Evolutionary conservation across 2,797 vertebrate species (phyloP), one percentile per base, ranked within the genome.

Genomic region (Melanotaenia boesemani): DNA sequence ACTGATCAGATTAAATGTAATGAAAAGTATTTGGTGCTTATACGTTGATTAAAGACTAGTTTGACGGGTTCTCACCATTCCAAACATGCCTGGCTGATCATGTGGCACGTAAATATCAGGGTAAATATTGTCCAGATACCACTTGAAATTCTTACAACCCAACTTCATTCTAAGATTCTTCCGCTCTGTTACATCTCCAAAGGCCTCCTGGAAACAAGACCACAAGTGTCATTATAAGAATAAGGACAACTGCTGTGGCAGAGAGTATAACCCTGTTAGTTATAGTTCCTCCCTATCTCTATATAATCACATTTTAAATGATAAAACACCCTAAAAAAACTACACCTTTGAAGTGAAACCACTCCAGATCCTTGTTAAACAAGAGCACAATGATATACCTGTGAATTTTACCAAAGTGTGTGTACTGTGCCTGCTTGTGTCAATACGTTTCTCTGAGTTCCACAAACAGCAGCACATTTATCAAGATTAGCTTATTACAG

Each of bases 81-180:
- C 98, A 52, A 97, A 99, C 93, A 94, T 96, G 75, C 97, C 97
- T 0, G 95, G 94, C n/a, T 82, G 93, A 83, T 99, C 98, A 67
- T 97, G 94, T 0, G 98, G 98, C 66, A 99, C 87, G 0, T 95
- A 94, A 62, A 99, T 94, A 30, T 99, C 98, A 0, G 97, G 97
- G 72, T 96, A 99, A 66, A 99, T 68, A 0, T 97, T 98, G 12
- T 98, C 95, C 89, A 99, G 90, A 84, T 95, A 99, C 98, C 98
- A 99, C 81, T 76, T 95, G 91, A 99, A 99, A 89, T 91, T 91
- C 73, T 97, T 97, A 84, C 98, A 99, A 70, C 92, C 93, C 66
- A 99, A 94, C 74, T 91, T 95, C 70, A 94, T 82, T 78, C 95
- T 91, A 16, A 99, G 96, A 67, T 91, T 84, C 86, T 37, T 93